Evolutionary conservation across 53 echinoderm and acorn worm species (phyloP).

Genomic region (Hippasteria phrygiana): DNA sequence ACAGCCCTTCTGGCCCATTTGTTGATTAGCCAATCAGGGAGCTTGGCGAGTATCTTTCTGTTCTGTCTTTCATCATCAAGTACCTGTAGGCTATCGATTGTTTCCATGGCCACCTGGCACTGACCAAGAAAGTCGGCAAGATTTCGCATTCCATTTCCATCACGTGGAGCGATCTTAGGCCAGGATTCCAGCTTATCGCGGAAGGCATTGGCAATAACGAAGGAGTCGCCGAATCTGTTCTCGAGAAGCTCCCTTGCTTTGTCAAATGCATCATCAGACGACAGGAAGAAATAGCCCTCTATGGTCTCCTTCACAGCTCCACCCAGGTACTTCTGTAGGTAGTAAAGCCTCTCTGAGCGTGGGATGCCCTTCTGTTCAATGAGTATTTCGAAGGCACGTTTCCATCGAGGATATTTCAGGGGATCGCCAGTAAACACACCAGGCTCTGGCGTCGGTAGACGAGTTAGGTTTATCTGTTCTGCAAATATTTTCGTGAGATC

Average conservation of each 20-base stretch:
- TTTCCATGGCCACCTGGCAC: constrained; percentile 53
- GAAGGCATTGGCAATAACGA: constrained; percentile 56
- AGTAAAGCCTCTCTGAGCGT: constrained; percentile 55
- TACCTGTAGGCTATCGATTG: constrained; percentile 25
- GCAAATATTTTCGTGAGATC: constrained; percentile 39
- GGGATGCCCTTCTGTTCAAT: constrained; percentile 63
- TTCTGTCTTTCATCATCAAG: constrained; percentile 52
- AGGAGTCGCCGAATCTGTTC: constrained; percentile 52
- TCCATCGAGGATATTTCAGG: constrained; percentile 59
- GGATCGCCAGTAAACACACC: constrained; percentile 69
- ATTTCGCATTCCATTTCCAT: constrained; percentile 33
- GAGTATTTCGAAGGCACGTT: constrained; percentile 62
- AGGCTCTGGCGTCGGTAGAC: constrained; percentile 70
- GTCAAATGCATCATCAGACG: constrained; percentile 41
- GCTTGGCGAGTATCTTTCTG: too few relatives aligned
- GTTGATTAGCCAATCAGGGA: constrained; percentile 40
- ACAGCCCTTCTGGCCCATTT: too few relatives aligned
- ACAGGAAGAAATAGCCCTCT: constrained; percentile 65
- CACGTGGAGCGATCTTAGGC: constrained; percentile 40
- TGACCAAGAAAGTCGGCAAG: constrained; percentile 57
- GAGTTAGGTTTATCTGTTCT: constrained; percentile 29
- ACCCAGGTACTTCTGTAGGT: constrained; percentile 66
- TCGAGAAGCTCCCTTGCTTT: constrained; percentile 43
- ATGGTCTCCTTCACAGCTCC: constrained; percentile 73
- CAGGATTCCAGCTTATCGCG: constrained; percentile 53